phyloP scores from a whole-genome alignment of 2,113 vertebrate genomes.

The Mastomys coucha region DNA sequence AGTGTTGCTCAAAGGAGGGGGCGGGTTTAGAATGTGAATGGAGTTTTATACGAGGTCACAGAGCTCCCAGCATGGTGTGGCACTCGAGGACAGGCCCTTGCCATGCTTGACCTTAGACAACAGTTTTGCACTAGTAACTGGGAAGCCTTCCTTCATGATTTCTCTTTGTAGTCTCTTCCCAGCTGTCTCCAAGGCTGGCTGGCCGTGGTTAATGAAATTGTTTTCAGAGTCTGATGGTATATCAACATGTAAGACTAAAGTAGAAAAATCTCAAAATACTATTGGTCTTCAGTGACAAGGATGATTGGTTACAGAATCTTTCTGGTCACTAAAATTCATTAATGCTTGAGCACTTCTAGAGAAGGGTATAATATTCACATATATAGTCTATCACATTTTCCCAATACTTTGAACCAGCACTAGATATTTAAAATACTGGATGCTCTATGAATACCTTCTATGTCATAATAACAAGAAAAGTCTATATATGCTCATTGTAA shows the following conservation, averaged over 20 bases:
- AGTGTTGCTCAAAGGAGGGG: not conserved
- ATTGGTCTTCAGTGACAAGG: not conserved
- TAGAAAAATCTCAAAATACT: not conserved
- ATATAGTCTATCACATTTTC: not conserved
- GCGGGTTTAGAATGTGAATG: not conserved
- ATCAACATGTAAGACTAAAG: not conserved
- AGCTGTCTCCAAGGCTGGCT: not conserved
- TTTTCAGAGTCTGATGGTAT: not conserved
- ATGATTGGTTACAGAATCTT: not conserved
- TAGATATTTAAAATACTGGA: not conserved
- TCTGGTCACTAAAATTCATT: not conserved
- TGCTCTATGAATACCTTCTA: not conserved
- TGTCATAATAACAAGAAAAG: not conserved
- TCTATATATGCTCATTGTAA: not conserved
- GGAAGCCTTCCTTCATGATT: not conserved
- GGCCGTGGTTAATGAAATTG: not conserved
- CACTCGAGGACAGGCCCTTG: not conserved
- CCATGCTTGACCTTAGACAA: not conserved
- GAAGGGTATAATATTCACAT: not conserved
- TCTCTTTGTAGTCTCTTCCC: not conserved
- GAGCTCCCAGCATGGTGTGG: not conserved
- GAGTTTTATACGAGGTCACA: not conserved
- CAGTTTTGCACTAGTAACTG: not conserved
- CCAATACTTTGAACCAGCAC: not conserved
- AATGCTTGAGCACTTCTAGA: not conserved